Evolutionary conservation across 1,140 invertebrate species (phyloP), one percentile per base, ranked within the genome.

Genomic region (Brachionus koreanus): DNA sequence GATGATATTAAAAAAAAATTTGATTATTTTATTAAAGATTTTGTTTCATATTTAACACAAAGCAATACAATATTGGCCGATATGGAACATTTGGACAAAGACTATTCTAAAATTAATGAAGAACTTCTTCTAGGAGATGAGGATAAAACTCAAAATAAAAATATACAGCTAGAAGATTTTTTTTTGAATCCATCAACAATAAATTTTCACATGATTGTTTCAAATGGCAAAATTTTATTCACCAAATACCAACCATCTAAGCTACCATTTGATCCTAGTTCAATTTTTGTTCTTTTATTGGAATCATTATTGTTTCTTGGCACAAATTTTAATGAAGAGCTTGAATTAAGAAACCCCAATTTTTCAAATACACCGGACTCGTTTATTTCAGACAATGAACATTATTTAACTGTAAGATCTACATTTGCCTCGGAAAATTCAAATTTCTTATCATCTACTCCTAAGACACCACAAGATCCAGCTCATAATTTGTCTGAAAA

Each of bases 11-110:
- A 43, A 42, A 23, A 16, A 33, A 57, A 33, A 65, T 79, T 23
- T 79, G 49, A 79, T 7, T 37, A 33, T 25, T 79, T 79, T 63
- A 61, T 79, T 33, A 61, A 19, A 23, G 49, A 79, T 5, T 57
- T 79, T 79, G 25, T 61, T 2, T 2, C 33, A 12, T 37, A 61
- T 61, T 39, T 79, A 25, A 10, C 12, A 6, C 37, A 74, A 49
- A 74, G 39, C 12, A 19, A 46, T 13, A 46, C 69, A 19, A 74
- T 74, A 25, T 4, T 74, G 39, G 37, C 69, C 16, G 69, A 74
- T 25, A 46, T 74, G 25, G 69, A 74, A 6, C 43, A 46, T 29
- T 43, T 74, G 69, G 39, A 74, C 9, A 23, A 42, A 46, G 42
- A 43, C 25, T 46, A n/a, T 46, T 19, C 19, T 16, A 74, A 74